Percentiles rank a stretch among this genome's conserved stretches.
Conservation (phyloP, 1,140 invertebrate species). For the Lepidurus packardi region DNA sequence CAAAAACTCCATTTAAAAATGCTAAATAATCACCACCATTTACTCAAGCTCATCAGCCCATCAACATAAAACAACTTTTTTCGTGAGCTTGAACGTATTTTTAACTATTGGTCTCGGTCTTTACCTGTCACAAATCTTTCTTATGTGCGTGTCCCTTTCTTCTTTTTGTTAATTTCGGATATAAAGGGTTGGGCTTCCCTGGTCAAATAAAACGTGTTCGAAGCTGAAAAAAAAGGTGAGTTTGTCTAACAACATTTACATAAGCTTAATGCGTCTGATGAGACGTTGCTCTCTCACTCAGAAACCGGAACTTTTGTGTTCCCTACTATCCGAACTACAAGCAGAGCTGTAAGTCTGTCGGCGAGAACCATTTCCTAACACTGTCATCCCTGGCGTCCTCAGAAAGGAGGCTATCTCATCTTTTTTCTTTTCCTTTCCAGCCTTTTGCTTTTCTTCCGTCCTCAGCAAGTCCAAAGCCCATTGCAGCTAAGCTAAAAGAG, state of each 20-base stretch:
- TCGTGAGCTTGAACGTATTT: too few relatives aligned
- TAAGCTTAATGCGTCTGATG: not conserved
- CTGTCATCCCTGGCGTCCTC: not conserved
- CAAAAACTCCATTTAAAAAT: not conserved
- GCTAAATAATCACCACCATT: not conserved
- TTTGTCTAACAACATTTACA: not conserved
- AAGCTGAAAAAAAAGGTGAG: not conserved
- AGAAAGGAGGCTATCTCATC: not conserved
- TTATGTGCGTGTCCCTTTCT: not conserved
- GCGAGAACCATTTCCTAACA: conserved; percentile 8
- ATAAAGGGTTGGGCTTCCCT: not conserved
- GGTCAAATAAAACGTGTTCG: too few relatives aligned
- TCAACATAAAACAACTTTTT: too few relatives aligned
- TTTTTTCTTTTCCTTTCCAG: not conserved
- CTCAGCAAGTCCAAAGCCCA: not conserved
- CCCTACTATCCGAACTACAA: not conserved
- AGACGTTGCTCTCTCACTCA: not conserved
- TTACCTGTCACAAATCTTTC: not conserved
- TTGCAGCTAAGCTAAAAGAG: not conserved
- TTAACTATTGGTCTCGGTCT: not conserved
- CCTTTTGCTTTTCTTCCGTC: not conserved
- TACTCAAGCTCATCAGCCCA: not conserved
- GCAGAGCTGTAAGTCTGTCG: not conserved
- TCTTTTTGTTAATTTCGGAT: not conserved
- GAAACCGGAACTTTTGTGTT: not conserved